Conservation (phyloP, 2,797 vertebrate species). For the Petrocephalus schoutedeni region DNA sequence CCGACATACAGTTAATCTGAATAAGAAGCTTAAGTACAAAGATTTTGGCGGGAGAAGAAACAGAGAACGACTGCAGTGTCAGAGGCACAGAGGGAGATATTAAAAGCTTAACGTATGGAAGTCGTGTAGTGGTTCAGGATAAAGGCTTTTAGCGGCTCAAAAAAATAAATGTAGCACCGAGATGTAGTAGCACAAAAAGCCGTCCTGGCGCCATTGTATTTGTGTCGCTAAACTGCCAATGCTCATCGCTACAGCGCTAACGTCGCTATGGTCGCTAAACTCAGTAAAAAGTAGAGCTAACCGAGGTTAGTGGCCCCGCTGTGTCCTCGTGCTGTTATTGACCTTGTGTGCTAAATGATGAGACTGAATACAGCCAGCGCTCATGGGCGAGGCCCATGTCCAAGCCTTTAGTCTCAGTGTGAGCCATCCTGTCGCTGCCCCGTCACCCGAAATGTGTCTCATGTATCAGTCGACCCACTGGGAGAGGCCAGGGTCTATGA, state of each 20-base stretch:
- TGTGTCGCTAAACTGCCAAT: background rate
- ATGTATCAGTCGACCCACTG: background rate
- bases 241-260: background rate
- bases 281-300: background rate
- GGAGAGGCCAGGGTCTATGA: background rate
- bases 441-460: background rate
- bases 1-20: conserved; percentile 13
- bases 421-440: background rate
- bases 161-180: background rate
- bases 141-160: background rate
- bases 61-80: background rate
- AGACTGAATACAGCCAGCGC: background rate
- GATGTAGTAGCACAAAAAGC: background rate
- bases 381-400: background rate
- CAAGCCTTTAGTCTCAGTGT: conserved; percentile 7
- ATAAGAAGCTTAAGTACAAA: background rate
- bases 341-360: background rate
- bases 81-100: background rate
- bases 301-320: background rate
- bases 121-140: background rate
- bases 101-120: background rate
- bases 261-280: background rate
- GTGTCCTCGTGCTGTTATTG: background rate
- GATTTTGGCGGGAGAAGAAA: background rate
- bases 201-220: background rate